Percentiles rank a stretch among this genome's conserved stretches.
Conservation (phyloP, 2,113 vertebrate genomes). For the Elephas maximus region DNA sequence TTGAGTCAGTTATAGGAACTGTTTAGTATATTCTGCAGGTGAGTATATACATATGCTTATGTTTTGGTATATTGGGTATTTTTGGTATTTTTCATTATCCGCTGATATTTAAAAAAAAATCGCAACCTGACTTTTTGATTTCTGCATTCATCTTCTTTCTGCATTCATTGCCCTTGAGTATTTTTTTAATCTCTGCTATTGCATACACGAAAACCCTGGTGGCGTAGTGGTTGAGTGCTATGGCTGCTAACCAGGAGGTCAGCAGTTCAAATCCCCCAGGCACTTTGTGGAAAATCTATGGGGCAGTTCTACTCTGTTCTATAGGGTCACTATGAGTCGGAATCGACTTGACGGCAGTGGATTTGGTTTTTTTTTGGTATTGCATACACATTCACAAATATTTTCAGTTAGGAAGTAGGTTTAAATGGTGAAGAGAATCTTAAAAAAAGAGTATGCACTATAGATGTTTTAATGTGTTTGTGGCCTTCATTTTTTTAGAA, state of each 20-base stretch:
- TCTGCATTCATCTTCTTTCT: not conserved
- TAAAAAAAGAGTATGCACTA: not conserved
- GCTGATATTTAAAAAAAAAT: not conserved
- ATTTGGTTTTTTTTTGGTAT: not conserved
- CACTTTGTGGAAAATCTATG: no score
- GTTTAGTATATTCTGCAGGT: slow-evolving; percentile 22
- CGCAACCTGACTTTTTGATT: slow-evolving; percentile 31
- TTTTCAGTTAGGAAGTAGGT: slow-evolving; percentile 59
- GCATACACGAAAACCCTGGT: not conserved
- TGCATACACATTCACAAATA: not conserved
- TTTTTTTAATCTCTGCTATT: slow-evolving; percentile 1
- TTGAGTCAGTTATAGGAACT: not conserved
- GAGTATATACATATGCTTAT: not conserved
- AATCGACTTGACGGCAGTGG: no score
- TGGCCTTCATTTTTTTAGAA: not conserved
- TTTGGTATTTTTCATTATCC: slow-evolving; percentile 62
- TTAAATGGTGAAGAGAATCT: slow-evolving; percentile 12
- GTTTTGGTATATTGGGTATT: slow-evolving; percentile 40
- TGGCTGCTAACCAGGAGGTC: no score
- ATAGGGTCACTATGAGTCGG: no score
- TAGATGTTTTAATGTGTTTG: slow-evolving; percentile 15
- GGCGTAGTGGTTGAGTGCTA: no score
- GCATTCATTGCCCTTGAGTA: not conserved
- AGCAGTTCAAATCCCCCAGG: no score
- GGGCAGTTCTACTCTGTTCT: no score